Evolutionary conservation across 2,797 vertebrate species (phyloP).

Genomic region (Channallabes apus): DNA sequence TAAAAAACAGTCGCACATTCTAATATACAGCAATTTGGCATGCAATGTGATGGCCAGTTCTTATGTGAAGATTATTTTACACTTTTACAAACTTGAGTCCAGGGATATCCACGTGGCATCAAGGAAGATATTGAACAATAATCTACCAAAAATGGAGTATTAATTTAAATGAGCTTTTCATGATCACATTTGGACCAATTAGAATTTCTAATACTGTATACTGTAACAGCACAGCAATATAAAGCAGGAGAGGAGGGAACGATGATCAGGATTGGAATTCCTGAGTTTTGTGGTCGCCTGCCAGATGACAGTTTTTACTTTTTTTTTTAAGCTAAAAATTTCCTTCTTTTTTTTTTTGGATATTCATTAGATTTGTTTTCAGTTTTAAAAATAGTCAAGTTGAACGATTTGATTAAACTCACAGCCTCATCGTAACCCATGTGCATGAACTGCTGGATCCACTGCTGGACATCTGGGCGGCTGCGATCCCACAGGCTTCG

Average conservation of each 20-base stretch:
- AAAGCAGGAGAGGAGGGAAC: background rate
- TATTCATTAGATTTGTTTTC: background rate
- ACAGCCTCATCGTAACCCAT: constrained; percentile 84
- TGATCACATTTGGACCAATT: background rate
- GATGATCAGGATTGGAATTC: background rate
- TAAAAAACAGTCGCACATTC: too few species aligned
- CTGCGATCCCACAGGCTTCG: constrained; percentile 83
- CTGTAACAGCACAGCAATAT: background rate
- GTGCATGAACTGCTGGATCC: constrained; percentile 86
- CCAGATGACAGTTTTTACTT: background rate
- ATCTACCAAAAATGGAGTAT: background rate
- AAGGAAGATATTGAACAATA: background rate
- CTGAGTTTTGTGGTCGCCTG: background rate
- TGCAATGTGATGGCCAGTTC: too few species aligned
- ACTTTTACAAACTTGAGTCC: too few species aligned
- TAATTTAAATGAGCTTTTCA: background rate
- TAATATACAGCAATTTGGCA: too few species aligned
- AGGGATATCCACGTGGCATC: too few species aligned
- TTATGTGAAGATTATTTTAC: too few species aligned
- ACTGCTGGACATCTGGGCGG: constrained; percentile 82
- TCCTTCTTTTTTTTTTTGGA: background rate
- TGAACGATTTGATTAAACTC: constrained; percentile 55
- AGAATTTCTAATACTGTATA: background rate
- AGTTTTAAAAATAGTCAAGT: background rate
- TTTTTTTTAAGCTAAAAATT: background rate